A percentile compares a stretch with the other conserved stretches of the same genome.
Evolutionary conservation across 1,140 invertebrate genomes (phyloP).

Genomic region (Riptortus pedestris): DNA sequence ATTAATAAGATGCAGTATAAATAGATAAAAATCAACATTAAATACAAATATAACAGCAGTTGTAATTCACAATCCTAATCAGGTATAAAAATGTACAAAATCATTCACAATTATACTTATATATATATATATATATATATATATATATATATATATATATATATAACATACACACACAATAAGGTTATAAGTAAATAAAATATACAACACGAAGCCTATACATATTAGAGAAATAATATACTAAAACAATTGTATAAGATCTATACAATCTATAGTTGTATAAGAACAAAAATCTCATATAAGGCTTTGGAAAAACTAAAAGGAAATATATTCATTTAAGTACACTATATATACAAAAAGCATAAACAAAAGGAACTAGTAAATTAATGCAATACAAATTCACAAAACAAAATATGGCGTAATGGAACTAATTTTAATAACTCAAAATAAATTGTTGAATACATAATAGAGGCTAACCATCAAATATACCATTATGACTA

Average conservation of each 20-base stretch:
- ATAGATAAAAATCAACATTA: too few relatives aligned
- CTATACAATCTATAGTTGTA: too few relatives aligned
- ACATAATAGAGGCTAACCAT: constrained; percentile 17
- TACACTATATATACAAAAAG: constrained; percentile 17
- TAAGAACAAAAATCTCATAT: neutral
- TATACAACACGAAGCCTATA: too few relatives aligned
- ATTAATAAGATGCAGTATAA: too few relatives aligned
- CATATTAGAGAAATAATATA: too few relatives aligned
- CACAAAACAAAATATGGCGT: constrained; percentile 20
- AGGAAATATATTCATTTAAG: neutral
- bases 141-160: constrained; percentile 7
- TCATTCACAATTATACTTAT: neutral
- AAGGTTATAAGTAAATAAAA: too few relatives aligned
- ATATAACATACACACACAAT: neutral
- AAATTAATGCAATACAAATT: constrained; percentile 5
- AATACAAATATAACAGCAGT: neutral
- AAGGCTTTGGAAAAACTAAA: constrained; percentile 1
- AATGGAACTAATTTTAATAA: constrained; percentile 10
- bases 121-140: constrained; percentile 7
- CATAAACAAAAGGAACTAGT: constrained; percentile 13
- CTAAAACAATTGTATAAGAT: too few relatives aligned
- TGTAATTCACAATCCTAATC: neutral
- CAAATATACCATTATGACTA: neutral
- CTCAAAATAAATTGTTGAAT: constrained; percentile 11
- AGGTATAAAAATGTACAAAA: constrained; percentile 2